Percentiles rank a stretch among this genome's conserved stretches.
Evolutionary conservation across 2,888 invertebrate genomes (phyloP).

Genomic region (Schizotus pectinicornis): DNA sequence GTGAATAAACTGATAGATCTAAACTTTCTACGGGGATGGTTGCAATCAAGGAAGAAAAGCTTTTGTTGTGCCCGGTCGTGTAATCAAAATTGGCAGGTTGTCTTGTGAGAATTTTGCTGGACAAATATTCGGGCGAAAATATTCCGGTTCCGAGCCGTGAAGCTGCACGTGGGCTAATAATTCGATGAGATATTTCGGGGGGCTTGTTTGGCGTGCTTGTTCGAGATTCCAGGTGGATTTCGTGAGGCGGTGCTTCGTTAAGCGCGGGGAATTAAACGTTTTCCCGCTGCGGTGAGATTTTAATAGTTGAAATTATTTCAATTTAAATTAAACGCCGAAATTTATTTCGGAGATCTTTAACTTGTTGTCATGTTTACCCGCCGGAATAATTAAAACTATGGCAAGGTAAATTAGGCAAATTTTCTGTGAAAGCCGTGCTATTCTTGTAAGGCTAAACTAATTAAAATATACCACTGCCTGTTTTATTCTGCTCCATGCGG

Average conservation of each 20-base stretch:
- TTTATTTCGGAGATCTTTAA: conserved; percentile 18
- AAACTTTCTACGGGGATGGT: too few relatives aligned
- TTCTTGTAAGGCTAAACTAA: conserved; percentile 27
- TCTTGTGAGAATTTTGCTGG: too few relatives aligned
- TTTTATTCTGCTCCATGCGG: conserved; percentile 25
- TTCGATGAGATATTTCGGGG: not conserved
- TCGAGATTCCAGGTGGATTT: not conserved
- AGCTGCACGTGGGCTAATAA: not conserved
- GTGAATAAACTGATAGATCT: too few relatives aligned
- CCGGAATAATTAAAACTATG: conserved; percentile 26
- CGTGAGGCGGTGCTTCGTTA: too few relatives aligned
- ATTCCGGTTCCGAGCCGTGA: too few relatives aligned
- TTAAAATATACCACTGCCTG: conserved; percentile 28
- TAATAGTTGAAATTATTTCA: conserved; percentile 3
- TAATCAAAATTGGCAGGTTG: too few relatives aligned
- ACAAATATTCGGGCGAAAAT: too few relatives aligned
- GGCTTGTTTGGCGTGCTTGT: not conserved
- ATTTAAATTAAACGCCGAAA: conserved; percentile 4
- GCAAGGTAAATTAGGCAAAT: conserved; percentile 29
- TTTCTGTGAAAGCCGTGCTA: conserved; percentile 20
- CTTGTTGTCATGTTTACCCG: conserved; percentile 23
- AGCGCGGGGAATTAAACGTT: too few relatives aligned
- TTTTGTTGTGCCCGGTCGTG: too few relatives aligned
- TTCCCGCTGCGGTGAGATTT: too few relatives aligned
- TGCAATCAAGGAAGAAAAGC: too few relatives aligned